Base-by-base conservation (phyloP, 2,797 vertebrate genomes). In the Cryptoblepharus egeriae region DNA sequence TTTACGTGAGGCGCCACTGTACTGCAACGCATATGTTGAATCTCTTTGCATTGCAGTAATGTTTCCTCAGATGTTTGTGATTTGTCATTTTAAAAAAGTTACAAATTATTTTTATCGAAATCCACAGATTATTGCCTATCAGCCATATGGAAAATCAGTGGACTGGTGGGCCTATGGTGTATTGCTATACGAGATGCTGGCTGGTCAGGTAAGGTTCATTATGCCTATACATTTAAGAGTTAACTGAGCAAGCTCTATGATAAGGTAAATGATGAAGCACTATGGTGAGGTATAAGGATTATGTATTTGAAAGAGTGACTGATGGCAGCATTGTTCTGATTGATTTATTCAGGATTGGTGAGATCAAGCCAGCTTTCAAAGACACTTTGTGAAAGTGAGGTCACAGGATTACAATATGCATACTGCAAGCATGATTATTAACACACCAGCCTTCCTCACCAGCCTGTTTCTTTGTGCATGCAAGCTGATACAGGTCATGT, bases 101-200 rank as follows among this genome's bases (percentile, higher is more conserved):
- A 16, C 70, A 75, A 49, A 28, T 26, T n/a, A 37, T 60, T 57
- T 5, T 69, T 75, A 24, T 83, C 49, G 57, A 68, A 88, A 2
- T 69, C 73, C 78, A 32, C 94, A 99, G 98, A 99, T 99, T 71
- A 99, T 99, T 77, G 97, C 98, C 6, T 99, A 99, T 94, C 98
- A 99, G 92, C 98, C 98, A 0, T 99, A 99, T 5, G 97, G 97
- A 39, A 96, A 95, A 81, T 99, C 98, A 0, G 98, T 99, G 88
- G 98, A 99, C 94, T 99, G 98, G 98, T 99, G 98, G 98, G 98
- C 98, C 0, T 99, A 98, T 0, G 98, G 98, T 3, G 98, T 99
- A 84, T 96, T 99, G 85, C 95, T 99, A 28, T 99, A 99, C 0
- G 98, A 99, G 93, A 99, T 99, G 98, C 91, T 99, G 60, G 98